Conservation (phyloP, 2,113 vertebrate species). For the Mormyrus lacerda region DNA sequence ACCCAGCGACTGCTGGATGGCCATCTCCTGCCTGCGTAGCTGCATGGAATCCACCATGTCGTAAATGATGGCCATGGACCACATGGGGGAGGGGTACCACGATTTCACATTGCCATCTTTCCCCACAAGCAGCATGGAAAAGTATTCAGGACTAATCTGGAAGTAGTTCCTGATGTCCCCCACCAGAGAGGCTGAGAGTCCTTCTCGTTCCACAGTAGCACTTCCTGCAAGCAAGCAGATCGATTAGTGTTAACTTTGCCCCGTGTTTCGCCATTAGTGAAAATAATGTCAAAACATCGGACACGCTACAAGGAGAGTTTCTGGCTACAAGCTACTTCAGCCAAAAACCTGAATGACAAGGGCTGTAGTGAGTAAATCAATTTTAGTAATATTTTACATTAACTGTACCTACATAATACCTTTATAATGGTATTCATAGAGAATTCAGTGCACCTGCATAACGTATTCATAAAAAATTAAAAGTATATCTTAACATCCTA, state of each 20-base stretch:
- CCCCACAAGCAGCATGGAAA: slow-evolving; percentile 85
- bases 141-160: slow-evolving; percentile 79
- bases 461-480: background rate
- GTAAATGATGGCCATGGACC: slow-evolving; percentile 82
- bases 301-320: background rate
- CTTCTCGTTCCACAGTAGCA: slow-evolving; percentile 71
- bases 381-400: background rate
- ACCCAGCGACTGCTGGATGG: slow-evolving; percentile 77
- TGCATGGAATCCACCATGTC: slow-evolving; percentile 87
- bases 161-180: slow-evolving; percentile 81
- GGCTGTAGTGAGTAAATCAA: background rate
- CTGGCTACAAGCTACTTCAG: background rate
- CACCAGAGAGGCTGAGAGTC: slow-evolving; percentile 68
- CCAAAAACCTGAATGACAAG: background rate
- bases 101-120: slow-evolving; percentile 87
- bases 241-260: background rate
- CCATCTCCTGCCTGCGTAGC: slow-evolving; percentile 82
- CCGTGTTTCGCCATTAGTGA: background rate
- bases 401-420: background rate
- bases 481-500: background rate
- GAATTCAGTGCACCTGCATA: background rate
- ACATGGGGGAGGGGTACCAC: slow-evolving; percentile 85
- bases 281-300: background rate
- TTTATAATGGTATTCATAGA: background rate
- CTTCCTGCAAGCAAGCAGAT: slow-evolving; percentile 59